phyloP scores from a whole-genome alignment of 2,888 invertebrate species.

The Hoplodrina ambigua region DNA sequence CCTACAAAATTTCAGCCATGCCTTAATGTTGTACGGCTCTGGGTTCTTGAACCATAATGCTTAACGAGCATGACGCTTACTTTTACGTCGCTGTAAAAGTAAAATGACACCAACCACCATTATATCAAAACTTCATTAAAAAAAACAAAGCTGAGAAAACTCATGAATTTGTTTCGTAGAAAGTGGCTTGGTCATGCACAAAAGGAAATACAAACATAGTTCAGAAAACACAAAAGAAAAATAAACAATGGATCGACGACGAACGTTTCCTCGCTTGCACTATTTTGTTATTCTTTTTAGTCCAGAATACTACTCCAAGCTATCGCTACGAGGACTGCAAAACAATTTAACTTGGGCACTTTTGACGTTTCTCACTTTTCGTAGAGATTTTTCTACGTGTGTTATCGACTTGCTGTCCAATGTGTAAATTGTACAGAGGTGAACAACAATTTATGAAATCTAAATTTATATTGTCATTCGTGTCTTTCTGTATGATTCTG shows the following conservation, averaged over 20 bases:
- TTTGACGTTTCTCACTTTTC: slow-evolving; percentile 11
- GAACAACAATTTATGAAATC: not conserved
- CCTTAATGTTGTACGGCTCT: too few relatives aligned
- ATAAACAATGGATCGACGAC: slow-evolving; percentile 14
- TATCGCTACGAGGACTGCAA: slow-evolving; percentile 8
- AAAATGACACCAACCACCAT: slow-evolving; percentile 14
- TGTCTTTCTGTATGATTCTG: too few relatives aligned
- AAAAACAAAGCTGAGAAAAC: slow-evolving; percentile 9
- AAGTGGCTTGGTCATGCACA: slow-evolving; percentile 19
- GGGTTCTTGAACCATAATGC: not conserved
- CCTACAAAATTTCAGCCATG: too few relatives aligned
- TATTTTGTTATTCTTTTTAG: slow-evolving; percentile 37
- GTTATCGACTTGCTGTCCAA: not conserved
- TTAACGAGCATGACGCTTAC: slow-evolving; percentile 8
- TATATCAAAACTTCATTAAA: slow-evolving; percentile 24
- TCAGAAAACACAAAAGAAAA: slow-evolving; percentile 32
- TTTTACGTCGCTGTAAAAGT: slow-evolving; percentile 27
- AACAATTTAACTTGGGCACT: slow-evolving; percentile 37
- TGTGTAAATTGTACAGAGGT: not conserved
- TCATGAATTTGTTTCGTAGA: slow-evolving; percentile 21
- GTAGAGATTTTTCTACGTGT: not conserved
- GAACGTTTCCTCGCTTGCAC: slow-evolving; percentile 1
- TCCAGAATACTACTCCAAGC: slow-evolving; percentile 1
- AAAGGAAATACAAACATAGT: slow-evolving; percentile 11
- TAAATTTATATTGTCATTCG: too few relatives aligned